Conservation (phyloP, 1,140 invertebrate species). For the Papilio polytes region DNA sequence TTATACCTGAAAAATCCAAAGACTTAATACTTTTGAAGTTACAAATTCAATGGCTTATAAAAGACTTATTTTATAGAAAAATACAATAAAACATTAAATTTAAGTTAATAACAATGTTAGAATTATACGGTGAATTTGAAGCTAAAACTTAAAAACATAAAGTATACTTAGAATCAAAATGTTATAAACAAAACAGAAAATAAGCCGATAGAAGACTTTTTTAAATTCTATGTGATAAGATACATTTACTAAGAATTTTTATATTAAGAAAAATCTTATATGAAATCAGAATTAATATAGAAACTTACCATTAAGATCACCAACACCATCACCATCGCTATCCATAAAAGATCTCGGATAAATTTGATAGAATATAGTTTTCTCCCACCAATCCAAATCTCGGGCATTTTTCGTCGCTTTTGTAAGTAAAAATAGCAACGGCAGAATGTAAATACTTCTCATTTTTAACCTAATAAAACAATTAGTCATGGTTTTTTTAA, state of each 20-base stretch:
- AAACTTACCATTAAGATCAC: conserved; percentile 67
- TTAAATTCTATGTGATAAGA: no score
- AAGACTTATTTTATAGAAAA: neutral
- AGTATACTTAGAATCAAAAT: no score
- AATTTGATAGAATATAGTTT: conserved; percentile 90
- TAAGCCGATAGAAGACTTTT: no score
- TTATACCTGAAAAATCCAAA: conserved; percentile 73
- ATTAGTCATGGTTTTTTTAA: no score
- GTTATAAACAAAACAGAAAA: no score
- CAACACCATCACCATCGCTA: conserved; percentile 85
- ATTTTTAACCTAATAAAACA: conserved; percentile 49
- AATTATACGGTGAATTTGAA: no score
- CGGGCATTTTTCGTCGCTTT: conserved; percentile 45
- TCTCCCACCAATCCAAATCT: conserved; percentile 89
- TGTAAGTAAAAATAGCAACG: conserved; percentile 50
- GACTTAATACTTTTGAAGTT: neutral
- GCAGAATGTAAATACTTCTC: conserved; percentile 48
- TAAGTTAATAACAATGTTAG: no score
- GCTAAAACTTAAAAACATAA: no score
- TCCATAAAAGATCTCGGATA: conserved; percentile 92
- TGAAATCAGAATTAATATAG: no score
- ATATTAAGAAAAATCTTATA: neutral
- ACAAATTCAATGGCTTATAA: neutral
- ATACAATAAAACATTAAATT: no score
- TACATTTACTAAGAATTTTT: neutral